Conservation (phyloP, 1,140 invertebrate genomes). For the Drosophila athabasca region DNA sequence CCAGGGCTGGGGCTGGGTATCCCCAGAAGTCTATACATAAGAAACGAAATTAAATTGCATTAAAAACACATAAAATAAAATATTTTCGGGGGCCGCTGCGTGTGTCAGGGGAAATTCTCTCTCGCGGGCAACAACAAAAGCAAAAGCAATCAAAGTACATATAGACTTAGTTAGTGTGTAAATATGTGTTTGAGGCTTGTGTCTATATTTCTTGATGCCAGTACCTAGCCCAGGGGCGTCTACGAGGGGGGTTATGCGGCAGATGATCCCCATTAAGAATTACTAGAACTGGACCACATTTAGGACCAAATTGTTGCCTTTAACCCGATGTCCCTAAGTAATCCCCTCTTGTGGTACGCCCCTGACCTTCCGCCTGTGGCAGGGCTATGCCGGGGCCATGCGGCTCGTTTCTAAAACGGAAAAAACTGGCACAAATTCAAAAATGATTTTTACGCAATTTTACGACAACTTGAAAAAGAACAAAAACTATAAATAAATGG, state of each 20-base stretch:
- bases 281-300: too few relatives aligned
- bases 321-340: too few relatives aligned
- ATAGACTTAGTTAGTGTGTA: constrained; percentile 17
- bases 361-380: constrained; percentile 24
- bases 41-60: constrained; percentile 69
- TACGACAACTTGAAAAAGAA: constrained; percentile 77
- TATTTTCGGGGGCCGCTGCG: constrained; percentile 50
- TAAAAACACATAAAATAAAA: constrained; percentile 72
- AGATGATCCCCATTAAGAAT: too few relatives aligned
- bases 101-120: constrained; percentile 51
- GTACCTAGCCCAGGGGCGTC: constrained; percentile 27
- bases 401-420: constrained; percentile 38
- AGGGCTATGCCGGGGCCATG: constrained; percentile 34
- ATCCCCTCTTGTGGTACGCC: constrained; percentile 4
- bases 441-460: constrained; percentile 81
- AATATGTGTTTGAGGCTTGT: constrained; percentile 28
- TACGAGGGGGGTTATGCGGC: neutral
- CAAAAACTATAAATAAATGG: constrained; percentile 65
- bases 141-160: constrained; percentile 32
- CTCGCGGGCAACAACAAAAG: constrained; percentile 13
- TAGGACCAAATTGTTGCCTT: too few relatives aligned
- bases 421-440: constrained; percentile 79
- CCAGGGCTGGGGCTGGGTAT: constrained; percentile 31
- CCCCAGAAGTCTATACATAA: constrained; percentile 32
- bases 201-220: constrained; percentile 21